These are phyloP conservation scores for Drosophila equinoxialis DNA, from an alignment of 1,140 invertebrate species.

Conservation along the genomic window DNA sequence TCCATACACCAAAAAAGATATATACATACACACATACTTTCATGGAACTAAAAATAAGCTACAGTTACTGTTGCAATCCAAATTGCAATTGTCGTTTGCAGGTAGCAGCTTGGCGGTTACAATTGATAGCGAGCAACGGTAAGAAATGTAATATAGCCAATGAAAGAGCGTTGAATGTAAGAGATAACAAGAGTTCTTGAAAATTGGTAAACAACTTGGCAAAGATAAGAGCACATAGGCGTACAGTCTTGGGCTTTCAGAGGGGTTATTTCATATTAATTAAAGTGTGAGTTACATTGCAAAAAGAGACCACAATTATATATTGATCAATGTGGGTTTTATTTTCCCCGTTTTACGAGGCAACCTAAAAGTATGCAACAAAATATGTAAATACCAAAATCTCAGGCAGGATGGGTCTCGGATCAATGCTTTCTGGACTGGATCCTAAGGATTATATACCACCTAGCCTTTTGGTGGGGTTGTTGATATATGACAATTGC, in stretches of 20 bases:
- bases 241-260: too few relatives aligned
- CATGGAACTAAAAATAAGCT: background rate
- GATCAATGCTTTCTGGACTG: too few relatives aligned
- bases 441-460: too few relatives aligned
- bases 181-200: background rate
- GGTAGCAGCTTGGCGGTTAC: background rate
- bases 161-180: background rate
- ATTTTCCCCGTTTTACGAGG: too few relatives aligned
- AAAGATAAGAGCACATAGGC: background rate
- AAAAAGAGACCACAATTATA: too few relatives aligned
- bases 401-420: too few relatives aligned
- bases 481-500: background rate
- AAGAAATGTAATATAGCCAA: background rate
- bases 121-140: constrained; percentile 11
- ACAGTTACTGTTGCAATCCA: background rate
- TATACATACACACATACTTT: background rate
- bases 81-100: background rate
- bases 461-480: too few relatives aligned
- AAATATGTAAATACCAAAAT: too few relatives aligned
- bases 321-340: too few relatives aligned
- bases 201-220: background rate
- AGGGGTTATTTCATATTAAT: too few relatives aligned
- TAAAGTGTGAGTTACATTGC: too few relatives aligned
- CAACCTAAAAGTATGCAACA: too few relatives aligned
- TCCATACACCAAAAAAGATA: background rate